Conservation (phyloP, 2,113 vertebrate genomes). For the Mastomys natalensis region DNA sequence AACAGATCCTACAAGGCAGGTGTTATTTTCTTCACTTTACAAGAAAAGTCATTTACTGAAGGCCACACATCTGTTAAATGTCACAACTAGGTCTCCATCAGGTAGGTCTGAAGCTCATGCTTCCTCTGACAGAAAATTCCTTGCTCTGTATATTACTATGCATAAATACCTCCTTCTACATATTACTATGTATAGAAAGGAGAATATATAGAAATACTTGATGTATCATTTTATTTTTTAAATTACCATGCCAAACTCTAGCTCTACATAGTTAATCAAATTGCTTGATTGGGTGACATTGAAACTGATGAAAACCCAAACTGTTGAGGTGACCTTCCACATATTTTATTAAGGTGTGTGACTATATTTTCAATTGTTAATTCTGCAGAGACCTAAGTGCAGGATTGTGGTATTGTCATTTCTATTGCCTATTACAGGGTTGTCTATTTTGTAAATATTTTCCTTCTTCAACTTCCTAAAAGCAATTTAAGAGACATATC, state of each 20-base stretch:
- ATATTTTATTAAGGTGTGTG: too few species aligned
- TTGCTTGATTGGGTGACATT: not conserved
- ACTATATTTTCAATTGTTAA: too few species aligned
- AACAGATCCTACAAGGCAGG: not conserved
- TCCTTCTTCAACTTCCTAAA: too few species aligned
- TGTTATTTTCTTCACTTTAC: not conserved
- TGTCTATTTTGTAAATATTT: too few species aligned
- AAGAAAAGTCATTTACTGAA: not conserved
- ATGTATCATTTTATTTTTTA: not conserved
- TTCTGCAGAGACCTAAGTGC: too few species aligned
- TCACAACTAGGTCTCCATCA: not conserved
- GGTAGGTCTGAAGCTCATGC: not conserved
- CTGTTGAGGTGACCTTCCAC: too few species aligned
- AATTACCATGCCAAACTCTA: not conserved
- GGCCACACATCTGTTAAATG: not conserved
- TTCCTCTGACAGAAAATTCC: not conserved
- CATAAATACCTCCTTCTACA: too few species aligned
- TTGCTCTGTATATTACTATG: not conserved
- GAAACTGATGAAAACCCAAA: not conserved
- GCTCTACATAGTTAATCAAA: not conserved
- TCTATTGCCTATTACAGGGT: too few species aligned
- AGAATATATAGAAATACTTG: not conserved
- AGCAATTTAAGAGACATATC: too few species aligned
- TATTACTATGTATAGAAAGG: not conserved
- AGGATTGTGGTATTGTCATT: too few species aligned